Evolutionary conservation across 92 coral and sea anemone species (phyloP), one percentile per base, ranked within the genome.

Genomic region (Phenganax marumi): DNA sequence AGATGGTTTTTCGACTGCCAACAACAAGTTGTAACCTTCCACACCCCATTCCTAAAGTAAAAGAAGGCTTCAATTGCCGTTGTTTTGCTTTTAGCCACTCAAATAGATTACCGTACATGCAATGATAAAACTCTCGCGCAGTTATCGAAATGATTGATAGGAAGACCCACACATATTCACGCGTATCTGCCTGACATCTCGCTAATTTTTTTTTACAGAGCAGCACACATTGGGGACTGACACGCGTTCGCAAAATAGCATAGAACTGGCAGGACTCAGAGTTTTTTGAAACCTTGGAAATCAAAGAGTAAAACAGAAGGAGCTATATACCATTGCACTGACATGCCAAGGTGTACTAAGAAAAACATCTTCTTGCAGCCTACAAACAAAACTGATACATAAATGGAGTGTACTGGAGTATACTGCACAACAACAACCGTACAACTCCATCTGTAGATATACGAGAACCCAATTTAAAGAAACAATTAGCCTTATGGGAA

Each of bases 261-360:
- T 33, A 5, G 43, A 33, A 33, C 5, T 33, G 43, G 5, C 43
- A 33, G 2, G 43, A 33, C 43, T 33, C 43, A 5, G 43, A 33
- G 3, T 33, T 33, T 33, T 33, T 5, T 1, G 5, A 33, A 33
- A 33, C 43, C 3, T 33, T 19, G 17, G 21, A 14, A 56, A 13
- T 56, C 16, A 56, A 56, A 3, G 21, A 56, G 16, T 3, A 13
- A 63, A 12, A 63, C 2, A 12, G 12, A 14, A 9, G 53, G 22
- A 50, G 47, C 18, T 3, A 87, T 91, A 69, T 73, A 94, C 98
- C 98, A 94, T 92, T 56, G 98, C 90, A 56, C 90, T 94, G 76
- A 94, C 93, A 68, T 94, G 98, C 18, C 93, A 90, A 25, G 98
- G 98, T 80, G 92, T 94, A 82, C 92, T 92, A 68, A 87, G 77